These are phyloP conservation scores for Cryptoprocta ferox DNA, from an alignment of 2,797 vertebrate species.

Conservation along the genomic window DNA sequence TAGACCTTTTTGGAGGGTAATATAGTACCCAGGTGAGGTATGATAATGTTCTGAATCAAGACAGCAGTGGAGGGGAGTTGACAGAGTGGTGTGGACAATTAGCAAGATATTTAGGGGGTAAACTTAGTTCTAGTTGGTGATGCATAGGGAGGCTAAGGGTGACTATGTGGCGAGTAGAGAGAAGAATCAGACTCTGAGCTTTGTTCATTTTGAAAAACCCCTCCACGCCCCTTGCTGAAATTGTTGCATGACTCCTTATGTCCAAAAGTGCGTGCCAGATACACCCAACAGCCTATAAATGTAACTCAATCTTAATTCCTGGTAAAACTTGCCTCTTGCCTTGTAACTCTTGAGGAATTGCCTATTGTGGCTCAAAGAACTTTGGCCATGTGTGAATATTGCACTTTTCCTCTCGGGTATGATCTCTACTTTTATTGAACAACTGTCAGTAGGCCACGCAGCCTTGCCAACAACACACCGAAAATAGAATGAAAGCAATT, in stretches of 20 bases:
- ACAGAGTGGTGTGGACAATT: background rate
- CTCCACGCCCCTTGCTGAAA: background rate
- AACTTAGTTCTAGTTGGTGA: background rate
- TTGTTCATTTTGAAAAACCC: background rate
- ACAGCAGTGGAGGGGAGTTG: rapidly evolving
- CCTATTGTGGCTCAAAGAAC: background rate
- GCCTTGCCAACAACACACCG: slow-evolving; percentile 57
- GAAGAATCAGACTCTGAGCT: background rate
- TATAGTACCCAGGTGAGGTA: background rate
- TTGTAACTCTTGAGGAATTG: background rate
- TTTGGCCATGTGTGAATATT: background rate
- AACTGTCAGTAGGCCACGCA: slow-evolving; percentile 71
- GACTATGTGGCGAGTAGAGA: background rate
- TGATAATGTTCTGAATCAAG: background rate
- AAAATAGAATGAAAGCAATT: slow-evolving; percentile 77
- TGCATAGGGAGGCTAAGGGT: background rate
- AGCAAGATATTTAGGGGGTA: background rate
- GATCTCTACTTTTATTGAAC: slow-evolving; percentile 72
- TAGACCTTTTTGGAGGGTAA: background rate
- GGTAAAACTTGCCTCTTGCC: background rate
- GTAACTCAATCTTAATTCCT: background rate
- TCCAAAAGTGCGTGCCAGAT: background rate
- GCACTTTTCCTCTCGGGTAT: slow-evolving; percentile 33
- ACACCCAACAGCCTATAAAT: background rate
- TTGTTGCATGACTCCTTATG: background rate